Evolutionary conservation across 2,888 invertebrate genomes (phyloP).

Genomic region (Scaptomyza caliginosa): DNA sequence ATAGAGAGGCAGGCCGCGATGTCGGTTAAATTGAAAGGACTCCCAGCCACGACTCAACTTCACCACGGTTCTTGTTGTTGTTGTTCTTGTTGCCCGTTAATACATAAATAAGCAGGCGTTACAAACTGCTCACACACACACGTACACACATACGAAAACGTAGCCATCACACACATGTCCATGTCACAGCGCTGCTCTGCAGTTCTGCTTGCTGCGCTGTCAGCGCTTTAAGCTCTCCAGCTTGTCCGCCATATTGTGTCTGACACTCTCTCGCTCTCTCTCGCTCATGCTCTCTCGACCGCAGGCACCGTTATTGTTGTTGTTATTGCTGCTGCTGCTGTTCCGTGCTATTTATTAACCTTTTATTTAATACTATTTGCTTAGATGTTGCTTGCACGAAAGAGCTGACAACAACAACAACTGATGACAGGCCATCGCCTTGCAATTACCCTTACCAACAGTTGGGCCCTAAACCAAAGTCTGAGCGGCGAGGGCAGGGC

Average conservation of each 20-base stretch:
- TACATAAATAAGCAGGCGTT: slow-evolving; percentile 78
- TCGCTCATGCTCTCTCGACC: slow-evolving; percentile 18
- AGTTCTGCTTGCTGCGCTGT: slow-evolving; percentile 33
- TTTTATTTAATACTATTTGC: slow-evolving; percentile 76
- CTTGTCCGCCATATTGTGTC: slow-evolving; percentile 70
- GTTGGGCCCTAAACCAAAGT: slow-evolving; percentile 2
- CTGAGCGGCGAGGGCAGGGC: neutral
- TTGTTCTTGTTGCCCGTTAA: slow-evolving; percentile 25
- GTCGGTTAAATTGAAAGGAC: slow-evolving; percentile 75
- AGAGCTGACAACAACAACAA: slow-evolving; percentile 32
- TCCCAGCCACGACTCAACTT: slow-evolving; percentile 9
- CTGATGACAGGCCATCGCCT: slow-evolving; percentile 77
- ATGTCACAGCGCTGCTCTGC: slow-evolving; percentile 38
- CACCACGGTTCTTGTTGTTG: neutral
- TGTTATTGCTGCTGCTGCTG: slow-evolving; percentile 24
- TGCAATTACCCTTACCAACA: slow-evolving; percentile 66
- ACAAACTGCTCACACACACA: slow-evolving; percentile 60
- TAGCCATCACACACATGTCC: slow-evolving; percentile 70
- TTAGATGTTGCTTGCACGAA: slow-evolving; percentile 56
- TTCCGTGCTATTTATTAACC: slow-evolving; percentile 73
- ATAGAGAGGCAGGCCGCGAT: slow-evolving; percentile 53
- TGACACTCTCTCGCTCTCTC: slow-evolving; percentile 31
- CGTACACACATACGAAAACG: slow-evolving; percentile 12
- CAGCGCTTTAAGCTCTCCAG: slow-evolving; percentile 34
- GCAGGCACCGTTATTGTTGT: slow-evolving; percentile 43